Evolutionary conservation across 2,797 vertebrate species (phyloP).

Genomic region (Mus spretus): DNA sequence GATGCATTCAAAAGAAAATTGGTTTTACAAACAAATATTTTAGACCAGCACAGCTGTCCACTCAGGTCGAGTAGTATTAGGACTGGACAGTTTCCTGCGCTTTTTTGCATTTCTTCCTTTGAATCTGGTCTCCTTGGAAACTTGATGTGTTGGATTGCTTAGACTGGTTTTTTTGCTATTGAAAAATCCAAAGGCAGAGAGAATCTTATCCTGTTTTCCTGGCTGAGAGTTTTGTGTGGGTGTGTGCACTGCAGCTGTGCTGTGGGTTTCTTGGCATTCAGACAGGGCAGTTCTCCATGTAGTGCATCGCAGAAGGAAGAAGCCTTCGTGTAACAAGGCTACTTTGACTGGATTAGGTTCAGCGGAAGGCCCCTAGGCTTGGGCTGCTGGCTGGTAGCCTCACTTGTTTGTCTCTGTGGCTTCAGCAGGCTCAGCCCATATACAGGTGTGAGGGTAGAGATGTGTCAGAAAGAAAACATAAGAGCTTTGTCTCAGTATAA

Average conservation of each 20-base stretch:
- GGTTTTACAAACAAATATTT: neutral
- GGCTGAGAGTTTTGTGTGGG: slow-evolving; percentile 75
- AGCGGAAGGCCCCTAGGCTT: slow-evolving; percentile 26
- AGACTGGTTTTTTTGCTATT: slow-evolving; percentile 45
- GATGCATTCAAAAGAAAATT: neutral
- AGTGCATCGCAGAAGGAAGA: slow-evolving; percentile 66
- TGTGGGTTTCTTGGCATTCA: slow-evolving; percentile 76
- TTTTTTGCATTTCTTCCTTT: slow-evolving; percentile 52
- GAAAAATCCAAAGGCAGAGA: slow-evolving; percentile 59
- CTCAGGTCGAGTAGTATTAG: neutral
- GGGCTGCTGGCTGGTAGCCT: slow-evolving; percentile 31
- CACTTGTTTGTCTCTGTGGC: slow-evolving; percentile 55
- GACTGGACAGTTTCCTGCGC: neutral
- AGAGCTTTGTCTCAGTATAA: slow-evolving; percentile 55
- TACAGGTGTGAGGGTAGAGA: slow-evolving; percentile 35
- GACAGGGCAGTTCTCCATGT: slow-evolving; percentile 58
- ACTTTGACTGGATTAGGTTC: slow-evolving; percentile 63
- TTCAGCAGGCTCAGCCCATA: slow-evolving; percentile 28
- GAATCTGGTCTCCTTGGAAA: neutral
- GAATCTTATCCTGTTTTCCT: slow-evolving; percentile 64
- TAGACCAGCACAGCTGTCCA: neutral
- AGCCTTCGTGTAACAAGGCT: slow-evolving; percentile 37
- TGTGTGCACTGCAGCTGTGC: slow-evolving; percentile 77
- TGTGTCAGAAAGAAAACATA: slow-evolving; percentile 45
- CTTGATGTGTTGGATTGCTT: neutral